These are phyloP conservation scores for Ceryle rudis DNA, from an alignment of 2,797 vertebrate genomes.

Conservation along the genomic window DNA sequence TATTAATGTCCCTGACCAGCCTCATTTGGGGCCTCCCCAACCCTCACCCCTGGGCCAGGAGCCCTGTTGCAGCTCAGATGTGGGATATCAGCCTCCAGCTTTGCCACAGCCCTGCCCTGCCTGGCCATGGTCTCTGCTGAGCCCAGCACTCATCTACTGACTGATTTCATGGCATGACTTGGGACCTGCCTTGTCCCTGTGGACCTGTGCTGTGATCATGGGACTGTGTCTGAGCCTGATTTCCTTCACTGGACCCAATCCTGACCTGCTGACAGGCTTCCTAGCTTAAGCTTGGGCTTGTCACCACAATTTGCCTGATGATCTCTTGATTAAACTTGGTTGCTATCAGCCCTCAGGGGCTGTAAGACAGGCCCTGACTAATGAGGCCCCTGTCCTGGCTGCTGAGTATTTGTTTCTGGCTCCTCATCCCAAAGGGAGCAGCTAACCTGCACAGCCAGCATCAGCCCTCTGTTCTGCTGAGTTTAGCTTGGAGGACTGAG, in stretches of 20 bases:
- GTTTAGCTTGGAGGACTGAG: background rate
- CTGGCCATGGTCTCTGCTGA: background rate
- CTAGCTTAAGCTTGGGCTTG: background rate
- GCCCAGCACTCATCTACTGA: rapidly evolving
- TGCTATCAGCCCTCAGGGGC: background rate
- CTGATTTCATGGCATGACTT: background rate
- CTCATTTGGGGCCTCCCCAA: background rate
- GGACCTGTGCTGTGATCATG: background rate
- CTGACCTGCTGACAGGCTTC: background rate
- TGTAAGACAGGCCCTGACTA: background rate
- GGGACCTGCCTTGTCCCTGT: background rate
- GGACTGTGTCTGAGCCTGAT: background rate
- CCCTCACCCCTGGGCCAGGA: rapidly evolving
- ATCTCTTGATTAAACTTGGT: background rate
- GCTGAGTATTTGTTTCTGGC: background rate
- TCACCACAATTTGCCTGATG: background rate
- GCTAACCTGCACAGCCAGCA: background rate
- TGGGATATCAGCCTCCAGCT: background rate
- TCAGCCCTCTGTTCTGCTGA: background rate
- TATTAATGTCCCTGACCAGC: background rate
- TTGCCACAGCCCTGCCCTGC: background rate
- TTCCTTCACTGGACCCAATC: background rate
- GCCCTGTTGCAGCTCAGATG: background rate
- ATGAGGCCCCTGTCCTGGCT: background rate
- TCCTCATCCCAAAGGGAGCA: background rate